phyloP scores from a whole-genome alignment of 92 coral and sea anemone genomes.

The Phenganax marumi region DNA sequence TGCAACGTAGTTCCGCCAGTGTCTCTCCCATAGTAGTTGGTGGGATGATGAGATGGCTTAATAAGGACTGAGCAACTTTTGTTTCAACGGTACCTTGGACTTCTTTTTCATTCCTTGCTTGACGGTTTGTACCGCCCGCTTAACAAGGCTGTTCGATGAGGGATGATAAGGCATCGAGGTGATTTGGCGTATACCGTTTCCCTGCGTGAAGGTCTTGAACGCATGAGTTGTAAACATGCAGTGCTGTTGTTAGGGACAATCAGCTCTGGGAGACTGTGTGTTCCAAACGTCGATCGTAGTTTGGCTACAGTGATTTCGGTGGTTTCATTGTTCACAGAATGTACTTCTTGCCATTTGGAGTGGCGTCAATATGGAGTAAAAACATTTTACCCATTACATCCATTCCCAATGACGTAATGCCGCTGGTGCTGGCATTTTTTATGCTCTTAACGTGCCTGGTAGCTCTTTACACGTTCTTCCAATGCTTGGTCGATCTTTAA shows the following conservation, averaged over 20 bases:
- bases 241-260: slow-evolving; percentile 35
- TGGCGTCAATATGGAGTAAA: slow-evolving; percentile 44
- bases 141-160: slow-evolving; percentile 10
- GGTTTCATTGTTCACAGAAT: slow-evolving; percentile 40
- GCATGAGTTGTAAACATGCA: slow-evolving; percentile 15
- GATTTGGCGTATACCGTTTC: not conserved
- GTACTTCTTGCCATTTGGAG: slow-evolving; percentile 47
- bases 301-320: slow-evolving; percentile 40
- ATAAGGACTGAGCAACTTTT: not conserved
- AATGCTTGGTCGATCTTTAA: slow-evolving; percentile 35
- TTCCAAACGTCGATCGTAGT: slow-evolving; percentile 33
- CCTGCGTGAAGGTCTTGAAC: slow-evolving; percentile 25
- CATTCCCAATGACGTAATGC: slow-evolving; percentile 17
- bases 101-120: slow-evolving; percentile 42
- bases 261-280: slow-evolving; percentile 37
- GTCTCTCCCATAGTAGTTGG: slow-evolving; percentile 18
- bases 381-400: slow-evolving; percentile 55
- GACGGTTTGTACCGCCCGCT: slow-evolving; percentile 28
- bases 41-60: slow-evolving; percentile 35
- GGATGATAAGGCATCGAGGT: not conserved
- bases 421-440: slow-evolving; percentile 41
- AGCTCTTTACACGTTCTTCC: slow-evolving; percentile 21
- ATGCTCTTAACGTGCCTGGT: slow-evolving; percentile 31
- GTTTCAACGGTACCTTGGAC: slow-evolving; percentile 32
- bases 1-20: slow-evolving; percentile 13